phyloP scores from a whole-genome alignment of 2,888 invertebrate genomes.

The Macrostomum cliftonense region DNA sequence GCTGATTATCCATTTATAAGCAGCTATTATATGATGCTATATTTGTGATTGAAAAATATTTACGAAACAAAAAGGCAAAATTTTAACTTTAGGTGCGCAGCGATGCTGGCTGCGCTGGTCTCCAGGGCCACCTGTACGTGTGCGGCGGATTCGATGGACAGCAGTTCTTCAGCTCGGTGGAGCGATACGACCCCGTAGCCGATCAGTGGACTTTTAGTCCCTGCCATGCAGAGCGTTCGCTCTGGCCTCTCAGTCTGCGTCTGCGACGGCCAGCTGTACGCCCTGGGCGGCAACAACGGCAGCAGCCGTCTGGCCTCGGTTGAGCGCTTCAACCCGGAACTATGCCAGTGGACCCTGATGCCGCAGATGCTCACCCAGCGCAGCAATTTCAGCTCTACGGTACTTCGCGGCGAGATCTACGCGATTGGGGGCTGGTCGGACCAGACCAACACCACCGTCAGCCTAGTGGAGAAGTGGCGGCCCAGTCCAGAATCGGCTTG shows the following conservation, averaged over 20 bases:
- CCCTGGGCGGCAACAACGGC: constrained; percentile 6
- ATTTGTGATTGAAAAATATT: too few relatives aligned
- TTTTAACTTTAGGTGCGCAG: constrained; percentile 6
- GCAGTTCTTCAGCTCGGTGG: constrained; percentile 5
- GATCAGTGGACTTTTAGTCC: constrained; percentile 3
- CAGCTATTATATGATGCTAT: too few relatives aligned
- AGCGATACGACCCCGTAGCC: constrained; percentile 7
- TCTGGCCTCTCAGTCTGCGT: constrained; percentile 8
- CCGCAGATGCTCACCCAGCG: constrained; percentile 5
- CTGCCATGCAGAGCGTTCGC: constrained; percentile 2
- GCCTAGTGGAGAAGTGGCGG: too few relatives aligned
- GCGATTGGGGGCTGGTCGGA: constrained; percentile 10
- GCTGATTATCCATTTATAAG: too few relatives aligned
- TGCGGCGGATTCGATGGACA: constrained; percentile 9
- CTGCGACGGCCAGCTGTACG: constrained; percentile 6
- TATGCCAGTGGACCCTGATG: constrained; percentile 1
- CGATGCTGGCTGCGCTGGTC: constrained; percentile 5
- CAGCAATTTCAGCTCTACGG: constrained; percentile 7
- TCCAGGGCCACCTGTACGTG: constrained; percentile 1
- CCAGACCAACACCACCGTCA: too few relatives aligned
- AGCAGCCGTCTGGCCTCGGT: constrained; percentile 5
- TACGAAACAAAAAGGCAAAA: too few relatives aligned
- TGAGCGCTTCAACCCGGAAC: constrained; percentile 2
- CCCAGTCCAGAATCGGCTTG: too few relatives aligned
- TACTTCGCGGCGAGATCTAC: constrained; percentile 5